Base-by-base conservation (phyloP, 2,113 vertebrate species). In the Todiramphus saurophagus region DNA sequence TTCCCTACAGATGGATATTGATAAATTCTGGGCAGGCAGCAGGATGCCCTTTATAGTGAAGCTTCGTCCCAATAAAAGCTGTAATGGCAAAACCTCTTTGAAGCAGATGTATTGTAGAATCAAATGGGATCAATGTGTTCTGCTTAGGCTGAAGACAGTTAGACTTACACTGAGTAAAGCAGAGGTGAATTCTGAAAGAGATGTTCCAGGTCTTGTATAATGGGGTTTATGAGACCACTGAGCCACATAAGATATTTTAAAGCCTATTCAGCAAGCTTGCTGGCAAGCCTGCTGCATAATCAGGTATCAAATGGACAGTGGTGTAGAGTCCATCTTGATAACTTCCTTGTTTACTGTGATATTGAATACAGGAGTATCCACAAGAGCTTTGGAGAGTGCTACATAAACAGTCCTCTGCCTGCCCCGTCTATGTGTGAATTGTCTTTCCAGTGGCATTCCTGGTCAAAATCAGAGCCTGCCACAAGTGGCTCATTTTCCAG, bases 161-260 rank as follows among this genome's bases (percentile, higher is more conserved):
- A 82, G 74, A 23, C 74, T 76, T 76, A 60, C 35, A 43, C 31
- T 50, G 73, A 92, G 53, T 8, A 50, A 90, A 87, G 56, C 69
- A 69, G 94, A 87, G 86, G 73, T 94, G 83, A 93, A 91, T 95
- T 95, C 92, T 75, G 69, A 83, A 74, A 88, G 72, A 88, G 93
- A 97, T 96, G 87, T 96, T 96, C 83, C 87, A 93, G 92, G 74
- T 85, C 94, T 95, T 4, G 3, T 96, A 96, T 95, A 94, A 87
- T 63, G 63, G 84, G 63, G 79, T 70, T 96, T 96, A 97, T 90
- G 83, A 89, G 96, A 83, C 80, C 74, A 53, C 78, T 46, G 94
- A 95, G 96, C 66, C 92, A 28, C 66, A 39, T 94, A 94, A 96
- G 90, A 79, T 89, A 87, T 96, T 96, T 97, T 96, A 96, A 95